phyloP scores from a whole-genome alignment of 2,797 vertebrate genomes.

The Odontamblyopus rebecca region DNA sequence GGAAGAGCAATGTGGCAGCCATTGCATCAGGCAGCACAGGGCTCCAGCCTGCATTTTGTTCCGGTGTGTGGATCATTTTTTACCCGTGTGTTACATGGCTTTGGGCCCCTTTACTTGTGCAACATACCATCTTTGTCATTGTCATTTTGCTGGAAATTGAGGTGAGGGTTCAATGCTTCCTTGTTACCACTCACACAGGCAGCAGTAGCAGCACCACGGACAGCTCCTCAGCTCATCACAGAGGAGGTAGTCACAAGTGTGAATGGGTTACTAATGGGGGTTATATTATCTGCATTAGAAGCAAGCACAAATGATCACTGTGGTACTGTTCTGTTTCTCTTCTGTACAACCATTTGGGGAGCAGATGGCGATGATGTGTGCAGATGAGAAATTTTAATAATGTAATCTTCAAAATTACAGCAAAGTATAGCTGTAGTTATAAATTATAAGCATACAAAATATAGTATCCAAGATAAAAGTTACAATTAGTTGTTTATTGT shows the following conservation, averaged over 20 bases:
- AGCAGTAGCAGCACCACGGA: slow-evolving; percentile 20
- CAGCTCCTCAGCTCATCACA: slow-evolving; percentile 15
- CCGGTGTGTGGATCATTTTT: slow-evolving; percentile 43
- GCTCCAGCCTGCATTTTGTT: slow-evolving; percentile 28
- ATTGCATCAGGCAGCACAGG: slow-evolving; percentile 37
- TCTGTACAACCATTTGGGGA: slow-evolving; percentile 31
- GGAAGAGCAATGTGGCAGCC: slow-evolving; percentile 47
- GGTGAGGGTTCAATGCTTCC: slow-evolving; percentile 60
- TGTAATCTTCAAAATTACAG: not conserved
- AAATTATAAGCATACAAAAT: too few species aligned
- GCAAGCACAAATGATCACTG: slow-evolving; percentile 42
- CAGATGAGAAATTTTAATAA: not conserved
- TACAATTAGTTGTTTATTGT: too few species aligned
- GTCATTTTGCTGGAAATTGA: slow-evolving; percentile 65
- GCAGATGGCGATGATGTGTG: not conserved
- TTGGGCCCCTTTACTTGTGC: slow-evolving; percentile 21
- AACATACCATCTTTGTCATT: slow-evolving; percentile 57
- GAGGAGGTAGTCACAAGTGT: slow-evolving; percentile 22
- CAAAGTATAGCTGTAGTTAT: too few species aligned
- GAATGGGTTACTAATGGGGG: slow-evolving; percentile 54
- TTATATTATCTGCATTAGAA: slow-evolving; percentile 48
- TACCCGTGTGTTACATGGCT: slow-evolving; percentile 29
- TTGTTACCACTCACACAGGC: slow-evolving; percentile 31
- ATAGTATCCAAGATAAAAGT: too few species aligned
- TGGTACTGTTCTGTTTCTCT: slow-evolving; percentile 19